A percentile compares a stretch with the other conserved stretches of the same genome.
phyloP scores from a whole-genome alignment of 2,888 invertebrate genomes.

The Bellardia pandia region DNA sequence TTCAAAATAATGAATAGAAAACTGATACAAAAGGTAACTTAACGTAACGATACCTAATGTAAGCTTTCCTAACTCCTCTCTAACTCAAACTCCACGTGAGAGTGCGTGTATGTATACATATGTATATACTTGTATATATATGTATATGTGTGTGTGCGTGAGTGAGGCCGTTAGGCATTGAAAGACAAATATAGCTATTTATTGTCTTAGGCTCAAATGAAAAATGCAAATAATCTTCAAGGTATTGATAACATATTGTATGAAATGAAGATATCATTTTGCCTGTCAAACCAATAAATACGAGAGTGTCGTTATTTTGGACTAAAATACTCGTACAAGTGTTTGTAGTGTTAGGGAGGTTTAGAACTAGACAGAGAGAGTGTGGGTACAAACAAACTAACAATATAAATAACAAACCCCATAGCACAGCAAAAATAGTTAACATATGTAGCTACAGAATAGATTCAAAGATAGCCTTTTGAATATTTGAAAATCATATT shows the following conservation, averaged over 20 bases:
- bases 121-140: not conserved
- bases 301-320: not conserved
- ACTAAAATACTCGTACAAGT: not conserved
- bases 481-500: too few species aligned
- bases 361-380: too few species aligned
- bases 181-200: constrained; percentile 53
- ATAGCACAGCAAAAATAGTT: constrained; percentile 10
- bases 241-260: constrained; percentile 30
- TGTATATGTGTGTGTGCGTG: not conserved
- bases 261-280: constrained; percentile 16
- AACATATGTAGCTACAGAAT: too few species aligned
- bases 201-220: constrained; percentile 63
- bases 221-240: constrained; percentile 60
- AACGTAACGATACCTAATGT: constrained; percentile 29
- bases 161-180: constrained; percentile 37
- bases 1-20: constrained; percentile 59
- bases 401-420: constrained; percentile 12
- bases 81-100: not conserved
- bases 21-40: constrained; percentile 26
- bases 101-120: not conserved
- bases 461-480: too few species aligned
- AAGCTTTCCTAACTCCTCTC: constrained; percentile 10
- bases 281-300: constrained; percentile 30
- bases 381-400: not conserved
- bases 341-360: not conserved